phyloP scores from a whole-genome alignment of 2,797 vertebrate genomes.

The Phaenicophaeus curvirostris region DNA sequence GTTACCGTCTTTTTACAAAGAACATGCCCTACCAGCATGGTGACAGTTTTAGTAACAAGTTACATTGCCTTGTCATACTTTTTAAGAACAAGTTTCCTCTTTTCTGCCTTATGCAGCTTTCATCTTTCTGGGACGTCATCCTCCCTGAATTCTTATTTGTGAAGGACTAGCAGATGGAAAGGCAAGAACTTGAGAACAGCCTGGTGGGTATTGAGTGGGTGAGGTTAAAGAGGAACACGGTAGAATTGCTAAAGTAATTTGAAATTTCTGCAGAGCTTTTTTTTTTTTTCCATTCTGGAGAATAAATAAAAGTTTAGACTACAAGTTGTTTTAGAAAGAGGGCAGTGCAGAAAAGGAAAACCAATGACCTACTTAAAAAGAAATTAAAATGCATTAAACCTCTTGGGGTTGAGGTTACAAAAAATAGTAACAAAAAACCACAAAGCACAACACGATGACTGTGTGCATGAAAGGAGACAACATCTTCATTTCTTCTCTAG shows the following conservation, averaged over 20 bases:
- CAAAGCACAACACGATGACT: background rate
- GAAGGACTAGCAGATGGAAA: conserved; percentile 48
- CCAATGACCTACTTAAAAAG: conserved; percentile 40
- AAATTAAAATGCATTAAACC: conserved; percentile 47
- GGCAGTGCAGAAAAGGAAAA: background rate
- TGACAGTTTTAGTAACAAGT: background rate
- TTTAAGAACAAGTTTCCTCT: background rate
- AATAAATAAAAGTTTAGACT: conserved; percentile 18
- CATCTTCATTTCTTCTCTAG: background rate
- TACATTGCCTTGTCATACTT: background rate
- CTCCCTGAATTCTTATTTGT: background rate
- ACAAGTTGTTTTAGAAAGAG: conserved; percentile 5
- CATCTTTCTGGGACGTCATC: background rate
- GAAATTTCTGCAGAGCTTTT: background rate
- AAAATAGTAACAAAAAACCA: background rate
- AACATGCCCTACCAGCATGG: background rate
- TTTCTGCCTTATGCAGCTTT: background rate
- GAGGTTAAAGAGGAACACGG: background rate
- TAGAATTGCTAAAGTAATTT: conserved; percentile 7
- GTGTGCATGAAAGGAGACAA: background rate
- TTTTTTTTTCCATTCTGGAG: background rate
- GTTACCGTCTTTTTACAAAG: background rate
- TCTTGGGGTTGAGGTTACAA: conserved; percentile 24
- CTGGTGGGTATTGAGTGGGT: conserved; percentile 14
- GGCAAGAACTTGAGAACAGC: conserved; percentile 22